Conservation (phyloP, 2,797 vertebrate genomes). For the Xiphorhynchus erythropygius region DNA sequence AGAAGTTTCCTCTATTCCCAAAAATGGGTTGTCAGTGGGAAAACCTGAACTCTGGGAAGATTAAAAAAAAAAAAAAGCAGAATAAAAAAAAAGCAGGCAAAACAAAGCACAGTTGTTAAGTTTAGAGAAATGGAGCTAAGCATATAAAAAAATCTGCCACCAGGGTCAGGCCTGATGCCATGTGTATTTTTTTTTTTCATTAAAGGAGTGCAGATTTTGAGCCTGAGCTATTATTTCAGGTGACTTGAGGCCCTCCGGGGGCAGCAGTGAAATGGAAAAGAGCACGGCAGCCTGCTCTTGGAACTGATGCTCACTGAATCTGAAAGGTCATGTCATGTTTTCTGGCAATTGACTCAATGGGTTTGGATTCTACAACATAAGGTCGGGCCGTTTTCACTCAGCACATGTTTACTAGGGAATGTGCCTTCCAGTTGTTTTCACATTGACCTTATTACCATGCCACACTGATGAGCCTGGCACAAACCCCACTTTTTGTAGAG, state of each 20-base stretch:
- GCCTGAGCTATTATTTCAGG: conserved; percentile 92
- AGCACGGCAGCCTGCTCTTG: conserved; percentile 87
- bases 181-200: conserved; percentile 80
- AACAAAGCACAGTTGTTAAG: conserved; percentile 15
- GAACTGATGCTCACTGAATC: conserved; percentile 91
- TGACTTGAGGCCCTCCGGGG: conserved; percentile 88
- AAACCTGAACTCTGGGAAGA: conserved; percentile 12
- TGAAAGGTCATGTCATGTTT: conserved; percentile 99
- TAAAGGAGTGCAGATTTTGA: conserved; percentile 87
- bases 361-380: conserved; percentile 92
- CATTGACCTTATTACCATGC: conserved; percentile 96
- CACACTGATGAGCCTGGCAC: conserved; percentile 82
- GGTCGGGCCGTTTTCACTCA: conserved; percentile 85
- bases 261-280: conserved; percentile 89
- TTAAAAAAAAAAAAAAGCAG: neutral
- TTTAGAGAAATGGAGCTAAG: conserved; percentile 71
- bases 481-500: conserved; percentile 51
- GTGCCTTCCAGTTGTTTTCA: conserved; percentile 91
- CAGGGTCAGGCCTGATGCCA: conserved; percentile 86
- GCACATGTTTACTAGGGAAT: conserved; percentile 89
- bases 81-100: neutral
- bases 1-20: neutral
- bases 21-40: neutral
- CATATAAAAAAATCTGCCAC: conserved; percentile 71
- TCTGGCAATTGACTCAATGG: conserved; percentile 97